These are phyloP conservation scores for Aspidapion aeneum DNA, from an alignment of 2,888 invertebrate species.

Conservation along the genomic window DNA sequence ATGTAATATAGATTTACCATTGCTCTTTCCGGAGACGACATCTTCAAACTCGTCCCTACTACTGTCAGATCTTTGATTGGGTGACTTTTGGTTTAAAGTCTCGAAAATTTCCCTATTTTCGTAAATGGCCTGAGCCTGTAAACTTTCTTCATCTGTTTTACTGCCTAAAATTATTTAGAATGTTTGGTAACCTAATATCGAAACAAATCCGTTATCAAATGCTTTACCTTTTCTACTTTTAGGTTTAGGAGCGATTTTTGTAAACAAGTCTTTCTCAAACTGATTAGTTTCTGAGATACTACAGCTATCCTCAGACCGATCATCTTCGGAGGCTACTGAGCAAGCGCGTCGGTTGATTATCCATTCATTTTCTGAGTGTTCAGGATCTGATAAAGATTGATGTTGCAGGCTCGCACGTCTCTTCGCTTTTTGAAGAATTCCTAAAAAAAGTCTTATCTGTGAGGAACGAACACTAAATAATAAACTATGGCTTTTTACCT, in stretches of 20 bases:
- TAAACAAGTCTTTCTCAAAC: slow-evolving; percentile 59
- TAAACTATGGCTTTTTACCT: neutral
- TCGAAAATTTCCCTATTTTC: slow-evolving; percentile 22
- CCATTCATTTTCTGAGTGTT: slow-evolving; percentile 74
- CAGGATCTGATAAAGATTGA: slow-evolving; percentile 72
- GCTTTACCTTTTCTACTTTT: slow-evolving; percentile 18
- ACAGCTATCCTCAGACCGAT: slow-evolving; percentile 50
- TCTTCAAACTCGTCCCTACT: slow-evolving; percentile 60
- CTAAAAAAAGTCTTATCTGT: slow-evolving; percentile 44
- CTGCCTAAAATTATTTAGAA: slow-evolving; percentile 4
- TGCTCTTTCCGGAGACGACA: slow-evolving; percentile 57
- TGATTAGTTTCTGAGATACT: slow-evolving; percentile 63
- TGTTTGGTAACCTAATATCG: neutral
- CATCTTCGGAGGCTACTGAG: slow-evolving; percentile 72
- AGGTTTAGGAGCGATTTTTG: slow-evolving; percentile 52
- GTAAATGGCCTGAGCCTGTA: slow-evolving; percentile 6
- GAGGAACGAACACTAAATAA: too few relatives aligned
- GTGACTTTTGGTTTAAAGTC: slow-evolving; percentile 17
- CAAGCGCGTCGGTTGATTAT: slow-evolving; percentile 56
- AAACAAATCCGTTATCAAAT: neutral
- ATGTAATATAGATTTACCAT: too few relatives aligned
- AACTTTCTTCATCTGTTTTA: slow-evolving; percentile 22
- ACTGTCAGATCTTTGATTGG: slow-evolving; percentile 20
- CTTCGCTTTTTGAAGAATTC: slow-evolving; percentile 81
- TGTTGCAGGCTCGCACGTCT: slow-evolving; percentile 55